Percentiles rank a stretch among this genome's conserved stretches.
Conservation (phyloP, 2,113 vertebrate species). For the Prunella fulvescens region DNA sequence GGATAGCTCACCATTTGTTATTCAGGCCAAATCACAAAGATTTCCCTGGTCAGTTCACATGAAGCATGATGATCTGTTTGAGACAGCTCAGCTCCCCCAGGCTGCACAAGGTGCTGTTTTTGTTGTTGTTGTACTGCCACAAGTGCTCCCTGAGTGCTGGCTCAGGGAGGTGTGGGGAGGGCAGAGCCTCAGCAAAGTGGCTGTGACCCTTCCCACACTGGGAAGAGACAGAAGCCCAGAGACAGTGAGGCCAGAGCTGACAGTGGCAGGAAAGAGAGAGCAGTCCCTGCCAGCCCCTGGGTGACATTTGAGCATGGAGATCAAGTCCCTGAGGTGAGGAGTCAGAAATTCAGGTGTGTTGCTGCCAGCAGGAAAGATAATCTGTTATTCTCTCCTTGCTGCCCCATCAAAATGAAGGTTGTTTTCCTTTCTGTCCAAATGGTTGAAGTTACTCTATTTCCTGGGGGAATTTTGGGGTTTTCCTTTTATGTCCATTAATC, state of each 20-base stretch:
- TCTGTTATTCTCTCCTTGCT: neutral
- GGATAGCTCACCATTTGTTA: neutral
- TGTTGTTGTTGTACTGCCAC: neutral
- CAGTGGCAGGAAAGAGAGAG: neutral
- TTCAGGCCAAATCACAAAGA: neutral
- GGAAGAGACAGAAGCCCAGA: neutral
- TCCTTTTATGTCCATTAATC: neutral
- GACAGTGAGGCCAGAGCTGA: fast-evolving
- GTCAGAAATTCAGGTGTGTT: neutral
- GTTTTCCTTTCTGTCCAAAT: neutral
- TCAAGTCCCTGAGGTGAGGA: neutral
- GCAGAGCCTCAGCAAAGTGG: neutral
- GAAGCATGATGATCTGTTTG: neutral
- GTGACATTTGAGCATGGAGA: neutral
- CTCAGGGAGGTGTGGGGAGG: neutral
- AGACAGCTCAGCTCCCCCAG: neutral
- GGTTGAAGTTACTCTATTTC: neutral
- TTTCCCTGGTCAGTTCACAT: neutral
- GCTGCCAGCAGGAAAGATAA: neutral
- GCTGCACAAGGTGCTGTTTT: neutral
- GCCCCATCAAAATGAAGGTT: neutral
- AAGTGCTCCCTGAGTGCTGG: neutral
- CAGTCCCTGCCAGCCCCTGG: neutral
- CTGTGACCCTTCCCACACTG: neutral
- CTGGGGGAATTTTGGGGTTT: neutral